Evolutionary conservation across 2,113 vertebrate species (phyloP).

Genomic region (Chaetops frenatus): DNA sequence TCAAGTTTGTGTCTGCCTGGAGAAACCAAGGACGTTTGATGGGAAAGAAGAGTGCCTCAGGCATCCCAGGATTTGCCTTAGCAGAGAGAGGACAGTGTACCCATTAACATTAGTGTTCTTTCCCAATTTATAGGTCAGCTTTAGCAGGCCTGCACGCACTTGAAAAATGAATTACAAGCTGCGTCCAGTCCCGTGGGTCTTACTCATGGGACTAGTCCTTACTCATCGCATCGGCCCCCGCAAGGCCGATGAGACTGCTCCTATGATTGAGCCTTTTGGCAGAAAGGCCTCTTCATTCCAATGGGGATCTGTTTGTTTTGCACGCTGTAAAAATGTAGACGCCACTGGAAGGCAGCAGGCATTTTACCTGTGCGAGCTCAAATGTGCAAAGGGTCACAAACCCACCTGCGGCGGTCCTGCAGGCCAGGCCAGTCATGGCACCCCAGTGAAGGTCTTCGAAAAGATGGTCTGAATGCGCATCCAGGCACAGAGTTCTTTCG

Average conservation of each 20-base stretch:
- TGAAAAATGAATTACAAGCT: conserved; percentile 1
- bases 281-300: not conserved
- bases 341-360: not conserved
- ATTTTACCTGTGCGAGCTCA: rapidly evolving
- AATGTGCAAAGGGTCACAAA: not conserved
- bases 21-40: not conserved
- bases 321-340: rapidly evolving
- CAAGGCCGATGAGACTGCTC: not conserved
- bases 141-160: conserved; percentile 7
- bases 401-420: not conserved
- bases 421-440: not conserved
- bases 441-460: not conserved
- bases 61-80: not conserved
- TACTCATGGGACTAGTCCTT: conserved; percentile 38
- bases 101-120: not conserved
- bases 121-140: conserved; percentile 17
- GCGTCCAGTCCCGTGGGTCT: conserved; percentile 33
- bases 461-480: not conserved
- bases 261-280: not conserved
- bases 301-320: not conserved
- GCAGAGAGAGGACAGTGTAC: not conserved
- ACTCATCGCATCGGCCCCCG: not conserved
- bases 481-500: not conserved
- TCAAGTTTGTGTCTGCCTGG: not conserved
- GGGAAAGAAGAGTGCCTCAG: not conserved